Evolutionary conservation across 2,888 invertebrate species (phyloP).

Genomic region (Steinernema carpocapsae): DNA sequence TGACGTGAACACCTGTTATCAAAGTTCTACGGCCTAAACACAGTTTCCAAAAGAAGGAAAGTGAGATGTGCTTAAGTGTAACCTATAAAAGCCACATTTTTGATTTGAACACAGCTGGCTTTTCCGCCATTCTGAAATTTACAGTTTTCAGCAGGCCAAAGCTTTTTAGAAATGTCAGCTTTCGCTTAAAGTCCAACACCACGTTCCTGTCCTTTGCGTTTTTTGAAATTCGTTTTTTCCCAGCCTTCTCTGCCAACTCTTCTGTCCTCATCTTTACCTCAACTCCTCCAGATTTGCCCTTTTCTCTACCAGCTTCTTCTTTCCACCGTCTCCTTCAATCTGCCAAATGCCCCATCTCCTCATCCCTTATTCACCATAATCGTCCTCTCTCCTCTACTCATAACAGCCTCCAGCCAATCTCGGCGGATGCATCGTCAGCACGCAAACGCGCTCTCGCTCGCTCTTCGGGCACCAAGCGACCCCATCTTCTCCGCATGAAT

Average conservation of each 20-base stretch:
- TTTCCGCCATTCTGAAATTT: background rate
- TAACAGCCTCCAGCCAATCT: slow-evolving; percentile 27
- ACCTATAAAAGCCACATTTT: no score
- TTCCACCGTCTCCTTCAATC: background rate
- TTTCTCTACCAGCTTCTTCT: background rate
- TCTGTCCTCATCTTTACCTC: background rate
- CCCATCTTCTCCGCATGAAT: slow-evolving; percentile 14
- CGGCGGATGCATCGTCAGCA: slow-evolving; percentile 15
- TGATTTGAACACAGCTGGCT: background rate
- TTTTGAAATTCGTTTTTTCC: background rate
- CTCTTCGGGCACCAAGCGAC: background rate
- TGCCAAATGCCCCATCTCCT: background rate
- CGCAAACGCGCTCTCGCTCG: background rate
- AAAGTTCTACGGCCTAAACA: no score
- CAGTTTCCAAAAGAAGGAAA: no score
- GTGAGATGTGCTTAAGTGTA: no score
- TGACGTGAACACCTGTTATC: no score
- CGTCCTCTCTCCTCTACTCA: background rate
- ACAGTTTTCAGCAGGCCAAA: background rate
- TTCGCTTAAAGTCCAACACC: no score
- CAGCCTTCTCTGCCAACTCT: background rate
- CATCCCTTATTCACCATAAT: slow-evolving; percentile 11
- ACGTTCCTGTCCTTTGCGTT: no score
- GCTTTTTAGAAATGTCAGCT: background rate
- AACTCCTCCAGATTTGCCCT: background rate